Evolutionary conservation across 2,888 invertebrate species (phyloP), one percentile per base, ranked within the genome.

Genomic region (Drosophila tripunctata): DNA sequence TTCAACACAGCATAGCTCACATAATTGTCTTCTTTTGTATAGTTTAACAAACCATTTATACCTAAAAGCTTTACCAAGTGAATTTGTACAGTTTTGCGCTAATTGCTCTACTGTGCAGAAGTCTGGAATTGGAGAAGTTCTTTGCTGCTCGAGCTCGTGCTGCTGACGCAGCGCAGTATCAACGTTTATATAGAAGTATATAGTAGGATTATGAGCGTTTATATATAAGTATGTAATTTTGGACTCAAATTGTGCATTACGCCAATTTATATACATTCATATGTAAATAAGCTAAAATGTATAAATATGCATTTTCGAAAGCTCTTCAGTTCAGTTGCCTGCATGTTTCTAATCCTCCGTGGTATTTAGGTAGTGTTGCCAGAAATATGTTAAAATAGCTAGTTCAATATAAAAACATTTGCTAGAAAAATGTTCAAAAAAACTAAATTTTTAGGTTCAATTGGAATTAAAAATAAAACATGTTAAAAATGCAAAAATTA

Each of bases 111-210:
- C 40, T 22, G 22, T 41, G 21, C 44, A 7, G 44, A 8, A 30
- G 48, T 30, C 62, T 74, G 78, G 70, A 14, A 24, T 12, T 31
- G 31, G 31, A 31, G 10, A 31, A 31, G 2, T 31, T n/a, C 31
- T 27, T 38, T 27, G 47, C 22, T 47, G 41, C 17, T 41, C 21
- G 12, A 58, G 56, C 44, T 71, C 55, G 75, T 64, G 82, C 66
- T 83, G 80, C 79, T 77, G 76, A 81, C 73, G 51, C 63, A 45
- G 76, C 60, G 43, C 30, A 44, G 50, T 70, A 71, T 76, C 72
- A 58, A 57, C 60, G 44, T 45, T 22, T 43, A 43, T 43, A 52
- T 52, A 31, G 38, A 45, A 21, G 22, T 31, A 15, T 56, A 52
- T 19, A 31, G 27, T 27, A 10, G 8, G 27, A 27, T 27, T 27